phyloP scores from a whole-genome alignment of 2,888 invertebrate genomes.

The Melanostoma mellinum region DNA sequence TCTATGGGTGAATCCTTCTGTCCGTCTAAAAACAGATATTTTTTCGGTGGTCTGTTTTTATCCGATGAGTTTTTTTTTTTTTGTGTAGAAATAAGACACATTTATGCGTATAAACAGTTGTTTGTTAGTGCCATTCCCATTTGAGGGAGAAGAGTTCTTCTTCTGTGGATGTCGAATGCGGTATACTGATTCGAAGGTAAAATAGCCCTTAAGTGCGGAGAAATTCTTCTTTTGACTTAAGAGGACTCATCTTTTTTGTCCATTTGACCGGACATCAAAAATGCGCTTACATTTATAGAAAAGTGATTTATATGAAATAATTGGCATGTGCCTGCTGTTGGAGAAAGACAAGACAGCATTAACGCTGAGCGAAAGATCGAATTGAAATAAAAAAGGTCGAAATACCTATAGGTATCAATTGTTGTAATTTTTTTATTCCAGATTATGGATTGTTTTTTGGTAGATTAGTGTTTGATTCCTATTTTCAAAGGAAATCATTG shows the following conservation, averaged over 20 bases:
- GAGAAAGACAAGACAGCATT: neutral
- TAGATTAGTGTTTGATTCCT: slow-evolving; percentile 41
- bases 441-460: slow-evolving; percentile 77
- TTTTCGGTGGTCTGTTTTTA: slow-evolving; percentile 35
- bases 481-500: neutral
- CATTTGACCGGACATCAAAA: slow-evolving; percentile 55
- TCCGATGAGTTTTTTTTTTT: neutral
- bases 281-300: slow-evolving; percentile 39
- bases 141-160: slow-evolving; percentile 3
- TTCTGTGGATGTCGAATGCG: neutral
- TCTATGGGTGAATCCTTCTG: neutral
- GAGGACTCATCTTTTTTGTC: slow-evolving; percentile 33
- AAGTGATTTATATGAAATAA: slow-evolving; percentile 70
- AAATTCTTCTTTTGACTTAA: slow-evolving; percentile 9
- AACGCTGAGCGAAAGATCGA: too few relatives aligned
- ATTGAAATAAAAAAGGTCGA: slow-evolving; percentile 11
- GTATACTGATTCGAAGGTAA: neutral
- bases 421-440: slow-evolving; percentile 75
- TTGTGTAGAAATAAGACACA: neutral
- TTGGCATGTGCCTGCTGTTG: slow-evolving; percentile 76
- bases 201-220: neutral
- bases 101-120: slow-evolving; percentile 49
- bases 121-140: neutral
- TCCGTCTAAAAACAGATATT: slow-evolving; percentile 35
- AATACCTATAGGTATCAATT: slow-evolving; percentile 53